Conservation (phyloP, 2,888 invertebrate genomes). For the Steromphala cineraria region DNA sequence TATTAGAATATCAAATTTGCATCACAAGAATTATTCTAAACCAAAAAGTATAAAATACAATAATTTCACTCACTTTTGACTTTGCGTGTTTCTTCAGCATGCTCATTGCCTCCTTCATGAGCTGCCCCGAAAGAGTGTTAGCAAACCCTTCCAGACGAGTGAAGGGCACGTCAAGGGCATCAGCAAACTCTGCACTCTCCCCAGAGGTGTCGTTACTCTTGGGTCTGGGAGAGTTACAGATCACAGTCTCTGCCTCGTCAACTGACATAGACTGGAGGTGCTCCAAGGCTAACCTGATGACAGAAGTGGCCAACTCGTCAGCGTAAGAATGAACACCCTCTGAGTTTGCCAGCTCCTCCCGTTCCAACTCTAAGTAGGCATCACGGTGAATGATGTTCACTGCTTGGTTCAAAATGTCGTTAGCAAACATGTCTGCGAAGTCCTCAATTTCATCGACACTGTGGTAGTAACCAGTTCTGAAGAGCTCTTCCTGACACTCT, state of each 20-base stretch:
- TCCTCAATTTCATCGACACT: conserved; percentile 45
- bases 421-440: conserved; percentile 43
- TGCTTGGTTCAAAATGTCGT: conserved; percentile 43
- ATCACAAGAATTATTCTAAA: too few species aligned
- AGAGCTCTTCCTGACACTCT: conserved; percentile 41
- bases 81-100: background rate
- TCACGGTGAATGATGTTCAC: conserved; percentile 40
- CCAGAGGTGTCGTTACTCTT: background rate
- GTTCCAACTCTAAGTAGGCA: conserved; percentile 27
- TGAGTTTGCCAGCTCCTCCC: conserved; percentile 13
- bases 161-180: conserved; percentile 53
- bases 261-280: background rate
- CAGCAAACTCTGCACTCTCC: conserved; percentile 44
- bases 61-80: background rate
- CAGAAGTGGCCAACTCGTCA: background rate
- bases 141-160: conserved; percentile 56
- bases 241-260: background rate
- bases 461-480: conserved; percentile 29
- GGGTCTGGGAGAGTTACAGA: background rate
- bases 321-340: conserved; percentile 13
- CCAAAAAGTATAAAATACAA: too few species aligned
- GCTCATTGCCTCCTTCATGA: conserved; percentile 38
- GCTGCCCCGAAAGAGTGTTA: conserved; percentile 49
- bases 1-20: too few species aligned
- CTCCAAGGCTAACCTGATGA: conserved; percentile 4